Percentiles rank a stretch among this genome's conserved stretches.
phyloP scores from a whole-genome alignment of 1,140 invertebrate genomes.

The Pteromalus puparum region DNA sequence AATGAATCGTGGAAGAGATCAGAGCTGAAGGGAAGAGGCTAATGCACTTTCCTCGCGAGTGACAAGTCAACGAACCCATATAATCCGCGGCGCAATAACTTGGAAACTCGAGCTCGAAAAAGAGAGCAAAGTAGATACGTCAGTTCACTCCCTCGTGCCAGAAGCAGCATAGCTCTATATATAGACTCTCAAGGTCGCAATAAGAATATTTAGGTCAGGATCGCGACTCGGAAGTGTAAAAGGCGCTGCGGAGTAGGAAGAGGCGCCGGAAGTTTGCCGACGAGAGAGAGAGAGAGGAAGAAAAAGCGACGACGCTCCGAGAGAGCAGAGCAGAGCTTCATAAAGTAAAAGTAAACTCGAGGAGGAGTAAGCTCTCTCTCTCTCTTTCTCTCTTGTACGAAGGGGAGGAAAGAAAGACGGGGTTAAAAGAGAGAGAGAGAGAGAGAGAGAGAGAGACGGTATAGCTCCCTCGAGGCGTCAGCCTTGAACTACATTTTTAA shows the following conservation, averaged over 20 bases:
- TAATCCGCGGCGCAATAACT: conserved; percentile 26
- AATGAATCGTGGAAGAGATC: too few species aligned
- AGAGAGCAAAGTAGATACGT: conserved; percentile 23
- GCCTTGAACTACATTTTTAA: conserved; percentile 76
- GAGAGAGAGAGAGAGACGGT: conserved; percentile 48
- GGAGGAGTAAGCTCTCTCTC: conserved; percentile 21
- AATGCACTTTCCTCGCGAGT: background rate
- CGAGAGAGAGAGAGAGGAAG: conserved; percentile 26
- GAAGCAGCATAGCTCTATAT: background rate
- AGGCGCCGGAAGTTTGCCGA: conserved; percentile 47
- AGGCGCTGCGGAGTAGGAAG: background rate
- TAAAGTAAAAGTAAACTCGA: conserved; percentile 58
- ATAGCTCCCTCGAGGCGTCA: conserved; percentile 61
- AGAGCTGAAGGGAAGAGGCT: too few species aligned
- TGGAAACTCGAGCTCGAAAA: conserved; percentile 6
- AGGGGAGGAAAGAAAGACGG: conserved; percentile 44
- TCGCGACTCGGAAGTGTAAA: conserved; percentile 49
- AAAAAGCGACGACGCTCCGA: background rate
- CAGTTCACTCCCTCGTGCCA: background rate
- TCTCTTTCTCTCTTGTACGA: too few species aligned
- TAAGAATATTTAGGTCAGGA: conserved; percentile 56
- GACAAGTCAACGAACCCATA: conserved; percentile 45
- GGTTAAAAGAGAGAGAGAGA: conserved; percentile 31
- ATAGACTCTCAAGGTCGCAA: conserved; percentile 47
- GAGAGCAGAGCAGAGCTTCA: conserved; percentile 39